Evolutionary conservation across 2,888 invertebrate species (phyloP).

Genomic region (Bembecia ichneumoniformis): DNA sequence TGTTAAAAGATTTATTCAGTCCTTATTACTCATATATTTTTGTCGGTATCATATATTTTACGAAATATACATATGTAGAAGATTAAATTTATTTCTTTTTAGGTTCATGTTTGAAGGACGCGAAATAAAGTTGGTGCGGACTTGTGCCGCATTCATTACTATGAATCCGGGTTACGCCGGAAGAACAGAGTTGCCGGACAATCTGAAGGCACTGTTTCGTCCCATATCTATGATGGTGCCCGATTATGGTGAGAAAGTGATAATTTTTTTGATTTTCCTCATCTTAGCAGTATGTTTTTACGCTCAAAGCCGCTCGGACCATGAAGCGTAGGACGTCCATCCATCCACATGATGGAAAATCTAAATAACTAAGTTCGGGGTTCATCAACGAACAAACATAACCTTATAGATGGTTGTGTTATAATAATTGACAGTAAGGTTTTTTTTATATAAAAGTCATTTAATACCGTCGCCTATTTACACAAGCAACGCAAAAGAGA

Average conservation of each 20-base stretch:
- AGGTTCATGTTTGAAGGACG: slow-evolving; percentile 92
- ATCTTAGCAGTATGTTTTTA: too few relatives aligned
- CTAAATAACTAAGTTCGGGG: too few relatives aligned
- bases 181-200: slow-evolving; percentile 89
- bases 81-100: slow-evolving; percentile 8
- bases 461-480: too few relatives aligned
- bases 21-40: not conserved
- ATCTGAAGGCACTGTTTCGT: slow-evolving; percentile 87
- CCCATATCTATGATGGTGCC: slow-evolving; percentile 95
- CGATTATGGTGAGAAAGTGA: slow-evolving; percentile 78
- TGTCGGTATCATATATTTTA: not conserved
- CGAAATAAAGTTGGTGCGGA: slow-evolving; percentile 84
- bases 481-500: too few relatives aligned
- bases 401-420: too few relatives aligned
- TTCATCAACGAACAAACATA: not conserved
- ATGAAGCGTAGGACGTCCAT: too few relatives aligned
- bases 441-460: too few relatives aligned
- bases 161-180: slow-evolving; percentile 96
- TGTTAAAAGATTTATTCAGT: too few relatives aligned
- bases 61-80: not conserved
- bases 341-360: too few relatives aligned
- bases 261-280: not conserved
- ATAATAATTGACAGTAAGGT: too few relatives aligned
- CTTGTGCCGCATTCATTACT: slow-evolving; percentile 89
- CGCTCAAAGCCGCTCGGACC: too few relatives aligned